Evolutionary conservation across 2,113 vertebrate species (phyloP), one percentile per base, ranked within the genome.

Genomic region (Vimba vimba): DNA sequence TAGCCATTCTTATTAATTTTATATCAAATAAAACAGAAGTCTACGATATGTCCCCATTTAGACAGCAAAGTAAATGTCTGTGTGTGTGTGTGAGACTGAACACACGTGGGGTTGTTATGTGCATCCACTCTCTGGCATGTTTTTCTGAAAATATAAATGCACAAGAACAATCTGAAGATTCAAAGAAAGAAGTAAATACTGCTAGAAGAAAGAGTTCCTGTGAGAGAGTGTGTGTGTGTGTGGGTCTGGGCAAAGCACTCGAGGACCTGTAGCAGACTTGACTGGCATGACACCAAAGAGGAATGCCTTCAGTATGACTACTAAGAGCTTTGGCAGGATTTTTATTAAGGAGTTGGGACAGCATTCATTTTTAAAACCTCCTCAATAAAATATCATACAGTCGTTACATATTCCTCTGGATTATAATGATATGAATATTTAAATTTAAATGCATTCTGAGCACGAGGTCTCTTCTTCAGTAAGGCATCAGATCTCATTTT

Each of bases 361-460:
- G 93, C 95, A 95, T 95, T 93, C 95, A 96, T 96, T 95, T 96
- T 96, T 94, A 95, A 96, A 95, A 94, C 92, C 95, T 95, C 90
- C 94, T 96, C 95, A 95, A 96, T 96, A 96, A 95, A 96, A 96
- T 96, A 96, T 96, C 93, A 96, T 93, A 95, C 92, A 88, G 93
- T 94, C 94, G 93, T 94, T 94, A 94, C 94, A 94, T 94, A 95
- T 96, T 96, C 94, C 95, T 96, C 94, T 95, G 95, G 94, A 96
- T 95, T 96, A 96, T 96, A 96, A 96, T 96, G 95, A 95, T 93
- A 96, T 96, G 93, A 96, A 96, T 96, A 95, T 95, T 96, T 96
- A 95, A 96, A 94, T 96, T 94, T 93, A 95, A 96, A 95, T 95
- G 95, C 94, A 94, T 96, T 94, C 94, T 85, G 89, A 93, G 94